Evolutionary conservation across 2,797 vertebrate species (phyloP).

Genomic region (Euthynnus affinis): DNA sequence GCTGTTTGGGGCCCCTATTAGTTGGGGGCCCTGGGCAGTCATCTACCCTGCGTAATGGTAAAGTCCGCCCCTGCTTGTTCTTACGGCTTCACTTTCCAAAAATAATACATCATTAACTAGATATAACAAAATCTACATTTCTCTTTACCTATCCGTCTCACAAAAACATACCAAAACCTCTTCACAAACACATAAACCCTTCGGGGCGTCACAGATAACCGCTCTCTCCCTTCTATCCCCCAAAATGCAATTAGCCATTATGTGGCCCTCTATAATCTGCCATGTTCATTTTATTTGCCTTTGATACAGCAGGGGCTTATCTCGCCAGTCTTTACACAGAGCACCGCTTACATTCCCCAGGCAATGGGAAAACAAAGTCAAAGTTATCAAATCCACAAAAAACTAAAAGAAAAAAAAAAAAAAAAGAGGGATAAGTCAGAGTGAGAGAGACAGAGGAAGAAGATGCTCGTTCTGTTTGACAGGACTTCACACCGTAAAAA

Average conservation of each 20-base stretch:
- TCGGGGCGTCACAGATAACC: conserved; percentile 66
- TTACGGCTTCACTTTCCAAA: background rate
- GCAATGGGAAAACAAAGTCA: conserved; percentile 62
- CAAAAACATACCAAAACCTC: conserved; percentile 25
- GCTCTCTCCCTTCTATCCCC: conserved; percentile 41
- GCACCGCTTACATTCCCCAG: conserved; percentile 42
- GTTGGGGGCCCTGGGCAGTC: too few relatives aligned
- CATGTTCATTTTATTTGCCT: conserved; percentile 75
- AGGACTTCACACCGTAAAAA: conserved; percentile 20
- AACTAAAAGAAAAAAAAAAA: conserved; percentile 9
- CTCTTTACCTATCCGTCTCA: conserved; percentile 32
- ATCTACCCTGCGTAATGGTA: too few relatives aligned
- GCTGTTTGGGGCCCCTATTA: too few relatives aligned
- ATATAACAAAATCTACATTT: conserved; percentile 32
- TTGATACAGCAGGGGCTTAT: conserved; percentile 75
- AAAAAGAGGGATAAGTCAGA: background rate
- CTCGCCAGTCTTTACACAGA: conserved; percentile 64
- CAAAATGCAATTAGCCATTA: conserved; percentile 76
- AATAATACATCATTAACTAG: conserved; percentile 17
- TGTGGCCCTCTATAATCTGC: conserved; percentile 71
- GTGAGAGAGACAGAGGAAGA: background rate
- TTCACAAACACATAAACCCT: conserved; percentile 56
- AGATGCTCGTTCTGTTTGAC: conserved; percentile 30
- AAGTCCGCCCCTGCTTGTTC: background rate
- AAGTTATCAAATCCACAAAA: conserved; percentile 54